A percentile compares a stretch with the other conserved stretches of the same genome.
phyloP scores from a whole-genome alignment of 1,140 invertebrate genomes.

The Papilio xuthus region DNA sequence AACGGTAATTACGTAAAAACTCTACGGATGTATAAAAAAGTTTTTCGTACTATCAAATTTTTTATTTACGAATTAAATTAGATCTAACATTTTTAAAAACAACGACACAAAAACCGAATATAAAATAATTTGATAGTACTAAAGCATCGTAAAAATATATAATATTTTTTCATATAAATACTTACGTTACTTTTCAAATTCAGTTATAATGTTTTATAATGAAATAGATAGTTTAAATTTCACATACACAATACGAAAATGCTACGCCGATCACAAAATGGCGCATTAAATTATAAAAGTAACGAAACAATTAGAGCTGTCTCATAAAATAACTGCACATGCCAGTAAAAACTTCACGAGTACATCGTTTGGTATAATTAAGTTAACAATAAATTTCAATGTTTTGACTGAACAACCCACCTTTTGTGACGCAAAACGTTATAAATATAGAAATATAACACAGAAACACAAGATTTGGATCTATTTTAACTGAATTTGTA shows the following conservation, averaged over 20 bases:
- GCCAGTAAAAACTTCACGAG: constrained; percentile 61
- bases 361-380: constrained; percentile 58
- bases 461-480: constrained; percentile 40
- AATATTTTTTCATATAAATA: constrained; percentile 7
- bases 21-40: not conserved
- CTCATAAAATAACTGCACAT: constrained; percentile 69
- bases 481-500: constrained; percentile 48
- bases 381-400: constrained; percentile 47
- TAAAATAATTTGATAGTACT: not conserved
- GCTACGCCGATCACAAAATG: constrained; percentile 53
- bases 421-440: constrained; percentile 44
- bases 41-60: not conserved
- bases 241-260: constrained; percentile 25
- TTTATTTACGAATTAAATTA: not conserved
- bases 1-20: not conserved
- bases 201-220: not conserved
- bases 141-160: not conserved
- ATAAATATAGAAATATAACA: constrained; percentile 39
- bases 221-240: constrained; percentile 1
- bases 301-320: constrained; percentile 60
- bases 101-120: not conserved
- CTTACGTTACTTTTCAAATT: constrained; percentile 15
- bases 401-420: constrained; percentile 60
- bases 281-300: constrained; percentile 57
- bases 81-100: not conserved